Percentiles rank a stretch among this genome's conserved stretches.
These are phyloP conservation scores for Rugalucina vietnamica DNA, from an alignment of 2,888 invertebrate genomes.

Conservation along the genomic window DNA sequence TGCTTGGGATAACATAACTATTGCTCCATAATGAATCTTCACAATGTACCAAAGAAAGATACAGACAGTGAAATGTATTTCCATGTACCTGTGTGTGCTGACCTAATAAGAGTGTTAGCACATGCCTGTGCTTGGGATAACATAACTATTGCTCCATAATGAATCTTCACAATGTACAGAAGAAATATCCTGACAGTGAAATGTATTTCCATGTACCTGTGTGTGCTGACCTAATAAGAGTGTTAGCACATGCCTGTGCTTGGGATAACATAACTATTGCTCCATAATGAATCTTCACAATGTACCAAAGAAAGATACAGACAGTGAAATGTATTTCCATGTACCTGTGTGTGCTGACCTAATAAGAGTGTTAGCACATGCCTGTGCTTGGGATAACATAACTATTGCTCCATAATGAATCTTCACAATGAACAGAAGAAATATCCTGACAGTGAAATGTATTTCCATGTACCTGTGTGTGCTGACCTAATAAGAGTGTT, in stretches of 20 bases:
- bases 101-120: neutral
- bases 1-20: neutral
- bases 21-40: neutral
- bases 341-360: neutral
- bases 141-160: neutral
- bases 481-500: neutral
- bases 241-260: neutral
- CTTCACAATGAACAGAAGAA: neutral
- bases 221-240: neutral
- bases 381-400: neutral
- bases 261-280: neutral
- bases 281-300: neutral
- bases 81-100: neutral
- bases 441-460: too few species aligned
- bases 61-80: neutral
- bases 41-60: neutral
- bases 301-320: neutral
- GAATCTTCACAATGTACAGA: neutral
- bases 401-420: neutral
- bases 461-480: neutral
- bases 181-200: neutral
- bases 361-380: neutral
- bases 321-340: neutral
- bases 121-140: neutral
- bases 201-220: neutral